Evolutionary conservation across 2,888 invertebrate genomes (phyloP), one percentile per base, ranked within the genome.

Genomic region (Xylota segnis): DNA sequence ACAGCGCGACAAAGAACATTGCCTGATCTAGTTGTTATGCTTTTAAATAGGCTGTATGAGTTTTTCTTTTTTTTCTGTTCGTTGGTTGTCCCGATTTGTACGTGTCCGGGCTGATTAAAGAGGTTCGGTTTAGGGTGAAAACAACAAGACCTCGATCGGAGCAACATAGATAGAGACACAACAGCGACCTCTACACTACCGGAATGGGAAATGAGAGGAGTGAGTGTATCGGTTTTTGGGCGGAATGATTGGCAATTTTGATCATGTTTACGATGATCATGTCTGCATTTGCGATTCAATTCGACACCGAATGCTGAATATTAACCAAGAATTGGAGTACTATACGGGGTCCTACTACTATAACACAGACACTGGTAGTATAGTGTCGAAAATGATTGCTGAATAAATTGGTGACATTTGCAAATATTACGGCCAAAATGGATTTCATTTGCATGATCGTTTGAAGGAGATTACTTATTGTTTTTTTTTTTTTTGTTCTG

Each of bases 211-310:
- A 81, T 79, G 37, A 84, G 75, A 52, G 18, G 58, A 45, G 12
- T 32, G 52, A 37, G 34, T 16, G 43, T 32, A 14, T 47, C 50
- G 12, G 45, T 59, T 56, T 40, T 43, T 65, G 63, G 7, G 29
- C 68, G 59, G 54, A 70, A 34, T 70, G 68, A 86, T 86, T 82
- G 77, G 18, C 40, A 34, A 86, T 77, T 82, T 82, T 61, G 72
- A 72, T 81, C 86, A 86, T 76, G 86, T 72, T 72, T 82, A 65
- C 68, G 82, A 82, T 72, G 68, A 86, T 82, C 82, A 77, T 86
- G 72, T 82, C 66, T 76, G 72, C 82, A 86, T 86, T 86, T 82
- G 82, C 72, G 76, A 82, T 82, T 86, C 72, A 82, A 82, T 86
- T 45, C 27, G 34, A 75, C 72, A 72, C 45, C 52, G 71, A 76